Base-by-base conservation (phyloP, 2,888 invertebrate species). In the Amblyteles armatorius region DNA sequence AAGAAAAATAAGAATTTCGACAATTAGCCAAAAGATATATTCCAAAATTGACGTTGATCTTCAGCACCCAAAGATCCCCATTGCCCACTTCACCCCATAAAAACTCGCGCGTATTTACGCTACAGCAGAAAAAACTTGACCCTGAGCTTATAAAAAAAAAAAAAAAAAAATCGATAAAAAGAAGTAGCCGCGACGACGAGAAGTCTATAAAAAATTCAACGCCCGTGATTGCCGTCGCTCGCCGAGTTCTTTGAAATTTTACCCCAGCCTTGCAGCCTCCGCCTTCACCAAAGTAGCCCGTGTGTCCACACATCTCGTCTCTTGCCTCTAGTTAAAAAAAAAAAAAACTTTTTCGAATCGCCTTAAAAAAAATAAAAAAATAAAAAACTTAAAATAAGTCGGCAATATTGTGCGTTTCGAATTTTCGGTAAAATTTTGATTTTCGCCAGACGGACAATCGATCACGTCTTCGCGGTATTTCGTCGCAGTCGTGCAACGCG, bases 121-220 rank as follows among this genome's bases (percentile, higher is more conserved):
- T 3, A 44, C 13, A 3, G 44, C 44, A 44, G 44, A 44, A 13
- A 44, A 44, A 44, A 44, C 44, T 44, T 44, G 44, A 44, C 44
- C 44, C 44, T 44, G 44, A 44, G 44, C 13, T 13, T 13, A 13
- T 11, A 3, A 6, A 19, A 57, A 50, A n/a, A 63, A 26, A n/a
- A n/a, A 22, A 52, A 55, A 57, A 57, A 2, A 72, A 60, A 67
- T 13, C 44, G 44, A 44, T 52, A 82, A 57, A 76, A 76, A 16
- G 44, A 76, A 16, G 44, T 68, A 67, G 60, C 22, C 19, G 48
- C 48, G 44, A 29, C n/a, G 29, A 48, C n/a, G 65, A 71, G 40
- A 40, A 33, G 55, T 16, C 77, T 79, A 73, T 83, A 73, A 73
- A 83, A 83, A 83, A 79, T 83, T 72, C 79, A 79, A 79, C 73